Percentiles rank a stretch among this genome's conserved stretches.
Evolutionary conservation across 2,113 vertebrate species (phyloP).

Genomic region (Fregata magnificens): DNA sequence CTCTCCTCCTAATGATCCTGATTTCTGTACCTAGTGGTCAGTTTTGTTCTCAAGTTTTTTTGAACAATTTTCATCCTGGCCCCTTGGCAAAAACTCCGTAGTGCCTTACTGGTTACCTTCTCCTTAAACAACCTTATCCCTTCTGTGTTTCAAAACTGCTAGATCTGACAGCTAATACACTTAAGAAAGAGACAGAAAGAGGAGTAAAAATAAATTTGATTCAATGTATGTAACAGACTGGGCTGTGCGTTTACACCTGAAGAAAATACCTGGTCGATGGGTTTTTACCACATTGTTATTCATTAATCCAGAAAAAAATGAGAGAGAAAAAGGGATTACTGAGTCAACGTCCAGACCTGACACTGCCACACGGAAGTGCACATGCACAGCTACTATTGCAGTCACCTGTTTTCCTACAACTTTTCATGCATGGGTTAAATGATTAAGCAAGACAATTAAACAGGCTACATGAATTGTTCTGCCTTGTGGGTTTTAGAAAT

Average conservation of each 20-base stretch:
- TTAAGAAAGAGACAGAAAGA: background rate
- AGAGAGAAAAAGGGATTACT: background rate
- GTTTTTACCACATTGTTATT: background rate
- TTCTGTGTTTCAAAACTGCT: background rate
- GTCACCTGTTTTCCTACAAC: background rate
- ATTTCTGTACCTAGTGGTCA: background rate
- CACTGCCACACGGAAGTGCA: background rate
- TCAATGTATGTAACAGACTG: background rate
- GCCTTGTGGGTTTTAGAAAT: background rate
- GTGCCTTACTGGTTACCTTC: background rate
- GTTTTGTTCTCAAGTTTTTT: background rate
- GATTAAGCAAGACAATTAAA: background rate
- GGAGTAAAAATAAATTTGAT: background rate
- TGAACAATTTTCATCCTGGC: background rate
- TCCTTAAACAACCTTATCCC: background rate
- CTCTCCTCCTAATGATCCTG: background rate
- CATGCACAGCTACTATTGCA: background rate
- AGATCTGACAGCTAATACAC: background rate
- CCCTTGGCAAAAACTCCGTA: background rate
- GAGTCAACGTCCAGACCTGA: background rate
- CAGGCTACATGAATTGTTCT: background rate
- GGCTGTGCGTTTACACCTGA: background rate
- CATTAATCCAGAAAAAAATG: background rate
- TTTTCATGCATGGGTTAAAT: background rate
- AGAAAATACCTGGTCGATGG: background rate